Conservation (phyloP, 2,888 invertebrate genomes). For the Drosophila histrio region DNA sequence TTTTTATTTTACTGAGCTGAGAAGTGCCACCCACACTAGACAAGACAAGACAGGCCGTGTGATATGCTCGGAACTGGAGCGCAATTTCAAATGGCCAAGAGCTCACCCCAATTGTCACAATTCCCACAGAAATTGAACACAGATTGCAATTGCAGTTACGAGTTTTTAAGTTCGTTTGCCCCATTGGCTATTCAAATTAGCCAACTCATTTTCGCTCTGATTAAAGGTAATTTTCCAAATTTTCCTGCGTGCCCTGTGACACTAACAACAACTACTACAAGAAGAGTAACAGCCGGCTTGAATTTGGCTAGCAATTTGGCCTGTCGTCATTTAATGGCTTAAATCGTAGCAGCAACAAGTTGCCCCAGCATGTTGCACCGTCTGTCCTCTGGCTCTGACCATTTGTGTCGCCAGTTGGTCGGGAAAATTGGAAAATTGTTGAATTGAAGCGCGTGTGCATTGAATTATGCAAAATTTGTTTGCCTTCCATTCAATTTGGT, state of each 20-base stretch:
- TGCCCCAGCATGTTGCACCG: conserved; percentile 32
- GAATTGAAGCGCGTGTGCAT: conserved; percentile 68
- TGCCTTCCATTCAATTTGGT: conserved; percentile 18
- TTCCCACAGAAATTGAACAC: conserved; percentile 34
- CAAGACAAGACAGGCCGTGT: background rate
- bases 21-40: conserved; percentile 21
- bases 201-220: conserved; percentile 74
- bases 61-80: conserved; percentile 38
- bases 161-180: conserved; percentile 1
- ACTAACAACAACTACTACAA: conserved; percentile 47
- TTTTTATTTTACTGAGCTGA: background rate
- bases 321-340: conserved; percentile 69
- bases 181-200: conserved; percentile 61
- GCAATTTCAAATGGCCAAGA: conserved; percentile 32
- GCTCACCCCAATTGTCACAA: conserved; percentile 32
- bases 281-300: conserved; percentile 18
- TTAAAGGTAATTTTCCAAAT: conserved; percentile 75
- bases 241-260: conserved; percentile 64
- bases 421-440: conserved; percentile 53
- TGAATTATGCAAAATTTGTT: conserved; percentile 68
- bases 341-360: conserved; percentile 39
- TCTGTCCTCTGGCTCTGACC: conserved; percentile 9
- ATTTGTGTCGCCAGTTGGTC: conserved; percentile 46
- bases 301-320: conserved; percentile 55
- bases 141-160: conserved; percentile 8